These are phyloP conservation scores for Cosmopolites sordidus DNA, from an alignment of 2,888 invertebrate genomes.

Conservation along the genomic window DNA sequence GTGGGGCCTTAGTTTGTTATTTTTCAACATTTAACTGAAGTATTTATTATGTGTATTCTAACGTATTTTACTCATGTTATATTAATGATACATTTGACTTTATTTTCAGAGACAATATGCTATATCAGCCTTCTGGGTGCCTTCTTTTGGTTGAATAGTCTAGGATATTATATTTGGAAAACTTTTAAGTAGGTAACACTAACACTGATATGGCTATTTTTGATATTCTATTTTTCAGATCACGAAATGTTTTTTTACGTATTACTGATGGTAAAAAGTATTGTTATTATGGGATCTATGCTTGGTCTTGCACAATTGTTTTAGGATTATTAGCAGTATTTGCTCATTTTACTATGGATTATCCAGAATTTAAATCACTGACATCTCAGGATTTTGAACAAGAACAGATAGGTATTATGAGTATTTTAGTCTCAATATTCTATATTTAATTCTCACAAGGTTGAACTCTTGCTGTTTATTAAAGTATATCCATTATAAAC, in stretches of 20 bases:
- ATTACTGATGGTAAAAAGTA: slow-evolving; percentile 84
- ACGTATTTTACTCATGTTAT: background rate
- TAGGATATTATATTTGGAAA: slow-evolving; percentile 85
- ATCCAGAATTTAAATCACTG: slow-evolving; percentile 51
- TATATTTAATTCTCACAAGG: too few relatives aligned
- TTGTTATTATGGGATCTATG: slow-evolving; percentile 79
- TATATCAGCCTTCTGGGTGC: slow-evolving; percentile 74
- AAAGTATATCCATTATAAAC: too few relatives aligned
- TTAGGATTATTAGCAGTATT: slow-evolving; percentile 74
- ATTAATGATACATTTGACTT: background rate
- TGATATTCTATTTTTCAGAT: slow-evolving; percentile 51
- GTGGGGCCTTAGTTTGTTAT: too few relatives aligned
- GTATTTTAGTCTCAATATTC: too few relatives aligned
- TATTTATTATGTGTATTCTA: too few relatives aligned
- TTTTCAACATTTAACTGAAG: too few relatives aligned
- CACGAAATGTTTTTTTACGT: slow-evolving; percentile 76
- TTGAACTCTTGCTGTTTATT: too few relatives aligned
- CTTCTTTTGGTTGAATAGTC: slow-evolving; percentile 82
- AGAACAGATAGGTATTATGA: slow-evolving; percentile 73
- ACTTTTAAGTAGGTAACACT: slow-evolving; percentile 64
- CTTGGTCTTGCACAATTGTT: slow-evolving; percentile 68
- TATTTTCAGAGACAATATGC: slow-evolving; percentile 66
- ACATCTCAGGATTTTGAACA: slow-evolving; percentile 57
- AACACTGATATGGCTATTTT: background rate
- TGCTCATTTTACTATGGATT: slow-evolving; percentile 76